Percentiles rank a stretch among this genome's conserved stretches.
Evolutionary conservation across 1,140 invertebrate species (phyloP).

Genomic region (Cherax destructor): DNA sequence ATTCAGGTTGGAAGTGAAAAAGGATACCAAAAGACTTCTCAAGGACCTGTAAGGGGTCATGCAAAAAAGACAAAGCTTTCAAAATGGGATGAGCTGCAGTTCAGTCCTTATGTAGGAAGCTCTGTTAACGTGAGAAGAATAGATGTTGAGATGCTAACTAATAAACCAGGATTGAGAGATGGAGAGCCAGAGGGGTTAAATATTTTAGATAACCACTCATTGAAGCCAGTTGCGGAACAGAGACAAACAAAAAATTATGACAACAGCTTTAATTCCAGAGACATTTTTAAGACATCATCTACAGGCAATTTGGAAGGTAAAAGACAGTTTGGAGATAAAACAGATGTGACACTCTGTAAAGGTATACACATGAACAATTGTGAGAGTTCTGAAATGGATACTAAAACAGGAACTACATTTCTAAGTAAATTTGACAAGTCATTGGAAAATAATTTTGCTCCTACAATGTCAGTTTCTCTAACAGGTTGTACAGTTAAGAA

Average conservation of each 20-base stretch:
- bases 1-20: neutral
- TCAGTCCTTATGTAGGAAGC: neutral
- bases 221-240: neutral
- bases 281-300: neutral
- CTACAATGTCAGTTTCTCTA: neutral
- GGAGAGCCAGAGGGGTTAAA: neutral
- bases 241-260: neutral
- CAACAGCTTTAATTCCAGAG: neutral
- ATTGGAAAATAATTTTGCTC: neutral
- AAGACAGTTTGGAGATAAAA: neutral
- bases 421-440: neutral
- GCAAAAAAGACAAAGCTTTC: neutral
- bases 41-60: neutral
- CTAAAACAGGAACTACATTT: neutral
- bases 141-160: neutral
- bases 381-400: neutral
- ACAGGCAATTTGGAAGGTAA: neutral
- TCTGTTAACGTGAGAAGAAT: neutral
- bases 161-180: neutral
- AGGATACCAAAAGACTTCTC: neutral
- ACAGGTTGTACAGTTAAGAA: neutral
- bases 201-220: neutral
- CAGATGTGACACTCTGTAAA: neutral
- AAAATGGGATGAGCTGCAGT: neutral
- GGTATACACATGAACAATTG: neutral